Evolutionary conservation across 2,113 vertebrate species (phyloP).

Genomic region (Picathartes gymnocephalus): DNA sequence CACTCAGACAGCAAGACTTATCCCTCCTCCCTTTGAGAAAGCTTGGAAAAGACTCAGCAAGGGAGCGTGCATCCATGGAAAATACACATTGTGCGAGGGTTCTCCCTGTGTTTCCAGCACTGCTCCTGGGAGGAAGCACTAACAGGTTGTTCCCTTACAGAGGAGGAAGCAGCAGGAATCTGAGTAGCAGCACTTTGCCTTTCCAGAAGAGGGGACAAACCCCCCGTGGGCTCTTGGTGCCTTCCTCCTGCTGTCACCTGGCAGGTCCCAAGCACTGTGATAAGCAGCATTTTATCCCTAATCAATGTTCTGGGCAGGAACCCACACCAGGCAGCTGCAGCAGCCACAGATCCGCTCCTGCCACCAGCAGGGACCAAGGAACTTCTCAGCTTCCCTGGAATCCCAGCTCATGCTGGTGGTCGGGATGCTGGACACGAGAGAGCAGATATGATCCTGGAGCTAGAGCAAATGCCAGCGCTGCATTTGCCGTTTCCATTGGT

Average conservation of each 20-base stretch:
- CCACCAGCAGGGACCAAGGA: background rate
- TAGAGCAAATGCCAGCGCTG: background rate
- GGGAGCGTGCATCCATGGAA: background rate
- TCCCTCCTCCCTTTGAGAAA: background rate
- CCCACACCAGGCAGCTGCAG: background rate
- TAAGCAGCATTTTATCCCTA: background rate
- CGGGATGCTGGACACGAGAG: background rate
- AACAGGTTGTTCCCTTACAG: fast-evolving
- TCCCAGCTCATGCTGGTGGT: background rate
- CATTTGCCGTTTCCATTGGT: background rate
- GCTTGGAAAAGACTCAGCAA: background rate
- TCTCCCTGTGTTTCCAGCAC: background rate
- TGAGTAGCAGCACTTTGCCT: background rate
- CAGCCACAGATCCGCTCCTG: background rate
- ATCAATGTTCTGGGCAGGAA: background rate
- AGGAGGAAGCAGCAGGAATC: background rate
- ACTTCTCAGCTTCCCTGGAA: background rate
- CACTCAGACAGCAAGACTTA: background rate
- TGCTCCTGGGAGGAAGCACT: background rate
- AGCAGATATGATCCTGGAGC: background rate
- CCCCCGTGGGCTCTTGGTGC: background rate
- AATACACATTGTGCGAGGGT: background rate
- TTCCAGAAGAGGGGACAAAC: background rate
- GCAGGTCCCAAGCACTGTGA: background rate
- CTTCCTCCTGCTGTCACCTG: background rate